Percentiles rank a stretch among this genome's conserved stretches.
These are phyloP conservation scores for Gobiocypris rarus DNA, from an alignment of 2,113 vertebrate species.

Conservation along the genomic window DNA sequence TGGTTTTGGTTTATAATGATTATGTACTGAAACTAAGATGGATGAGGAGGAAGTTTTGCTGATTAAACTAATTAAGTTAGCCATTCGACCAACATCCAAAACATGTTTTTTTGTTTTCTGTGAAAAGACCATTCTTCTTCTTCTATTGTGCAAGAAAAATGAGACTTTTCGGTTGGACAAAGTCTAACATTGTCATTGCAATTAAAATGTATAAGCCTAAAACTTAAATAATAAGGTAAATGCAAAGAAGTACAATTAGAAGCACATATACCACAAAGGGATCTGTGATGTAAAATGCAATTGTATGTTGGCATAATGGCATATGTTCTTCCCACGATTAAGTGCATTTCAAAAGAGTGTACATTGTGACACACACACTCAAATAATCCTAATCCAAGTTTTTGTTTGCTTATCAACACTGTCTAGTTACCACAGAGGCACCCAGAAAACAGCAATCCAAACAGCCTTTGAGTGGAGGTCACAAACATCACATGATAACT, in stretches of 20 bases:
- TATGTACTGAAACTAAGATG: background rate
- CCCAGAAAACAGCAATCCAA: background rate
- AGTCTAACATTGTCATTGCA: background rate
- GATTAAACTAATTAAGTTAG: background rate
- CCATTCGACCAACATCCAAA: background rate
- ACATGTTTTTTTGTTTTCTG: background rate
- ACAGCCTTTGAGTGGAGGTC: background rate
- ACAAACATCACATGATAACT: background rate
- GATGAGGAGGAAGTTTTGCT: background rate
- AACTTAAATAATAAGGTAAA: background rate
- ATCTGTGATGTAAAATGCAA: background rate
- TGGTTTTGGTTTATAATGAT: background rate
- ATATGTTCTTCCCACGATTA: background rate
- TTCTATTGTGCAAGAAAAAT: no score
- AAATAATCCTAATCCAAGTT: conserved; percentile 9
- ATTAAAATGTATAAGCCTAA: background rate
- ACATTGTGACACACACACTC: background rate
- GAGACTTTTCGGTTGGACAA: background rate
- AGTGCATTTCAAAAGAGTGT: background rate
- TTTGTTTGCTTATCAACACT: background rate
- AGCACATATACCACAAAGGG: background rate
- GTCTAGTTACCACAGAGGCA: background rate
- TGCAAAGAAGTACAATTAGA: background rate
- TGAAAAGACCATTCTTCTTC: background rate
- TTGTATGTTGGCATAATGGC: background rate